Evolutionary conservation across 1,140 invertebrate species (phyloP).

Genomic region (Panagrolaimus sp.): DNA sequence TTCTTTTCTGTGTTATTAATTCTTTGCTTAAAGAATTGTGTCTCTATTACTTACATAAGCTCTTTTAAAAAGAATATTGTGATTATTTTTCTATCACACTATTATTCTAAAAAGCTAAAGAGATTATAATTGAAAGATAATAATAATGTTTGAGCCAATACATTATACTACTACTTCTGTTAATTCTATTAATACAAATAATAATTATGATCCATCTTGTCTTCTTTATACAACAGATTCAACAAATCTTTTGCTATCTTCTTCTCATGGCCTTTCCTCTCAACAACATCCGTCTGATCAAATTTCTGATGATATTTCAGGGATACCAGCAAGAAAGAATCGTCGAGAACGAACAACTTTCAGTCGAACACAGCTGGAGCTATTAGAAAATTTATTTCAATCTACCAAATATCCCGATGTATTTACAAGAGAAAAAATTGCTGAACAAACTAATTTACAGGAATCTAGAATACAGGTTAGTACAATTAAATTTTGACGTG

Average conservation of each 20-base stretch:
- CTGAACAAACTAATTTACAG: constrained; percentile 83
- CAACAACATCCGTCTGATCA: not conserved
- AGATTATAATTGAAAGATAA: not conserved
- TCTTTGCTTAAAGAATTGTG: not conserved
- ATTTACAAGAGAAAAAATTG: constrained; percentile 90
- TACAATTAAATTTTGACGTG: constrained; percentile 43
- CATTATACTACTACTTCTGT: constrained; percentile 2
- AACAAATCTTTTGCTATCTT: not conserved
- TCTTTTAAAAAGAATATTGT: not conserved
- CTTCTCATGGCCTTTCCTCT: not conserved
- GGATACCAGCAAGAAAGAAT: constrained; percentile 73
- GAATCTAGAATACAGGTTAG: constrained; percentile 92
- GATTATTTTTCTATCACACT: no score
- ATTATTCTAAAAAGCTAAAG: not conserved
- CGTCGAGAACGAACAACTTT: constrained; percentile 94
- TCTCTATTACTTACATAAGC: not conserved
- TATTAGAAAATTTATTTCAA: constrained; percentile 88
- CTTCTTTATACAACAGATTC: not conserved
- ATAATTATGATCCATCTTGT: not conserved
- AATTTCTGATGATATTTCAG: not conserved
- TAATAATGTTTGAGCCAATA: constrained; percentile 1
- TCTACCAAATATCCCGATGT: constrained; percentile 84
- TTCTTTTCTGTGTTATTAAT: no score
- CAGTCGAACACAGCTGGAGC: constrained; percentile 85
- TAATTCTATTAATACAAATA: not conserved